Conservation (phyloP, 2,113 vertebrate species). For the Vulpes vulpes region DNA sequence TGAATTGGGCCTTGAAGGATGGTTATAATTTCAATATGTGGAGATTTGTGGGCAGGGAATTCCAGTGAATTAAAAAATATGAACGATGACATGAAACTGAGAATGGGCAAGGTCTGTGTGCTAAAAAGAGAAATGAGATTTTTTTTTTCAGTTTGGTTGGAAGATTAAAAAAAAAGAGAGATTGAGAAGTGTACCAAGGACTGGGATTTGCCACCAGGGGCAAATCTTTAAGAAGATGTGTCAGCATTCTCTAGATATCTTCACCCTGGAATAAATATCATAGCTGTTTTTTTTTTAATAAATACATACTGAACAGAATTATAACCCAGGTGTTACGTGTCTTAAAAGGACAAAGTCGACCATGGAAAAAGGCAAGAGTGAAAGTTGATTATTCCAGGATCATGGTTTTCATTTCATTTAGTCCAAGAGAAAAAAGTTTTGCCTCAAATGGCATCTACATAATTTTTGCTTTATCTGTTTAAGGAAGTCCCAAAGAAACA, state of each 20-base stretch:
- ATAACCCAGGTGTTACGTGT: neutral
- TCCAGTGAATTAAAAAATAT: slow-evolving; percentile 44
- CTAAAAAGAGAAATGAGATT: slow-evolving; percentile 44
- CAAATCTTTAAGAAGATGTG: neutral
- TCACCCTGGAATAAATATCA: neutral
- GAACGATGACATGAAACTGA: slow-evolving; percentile 58
- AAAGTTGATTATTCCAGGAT: neutral
- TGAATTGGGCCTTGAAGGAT: slow-evolving; percentile 68
- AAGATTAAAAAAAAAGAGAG: neutral
- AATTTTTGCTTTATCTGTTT: neutral
- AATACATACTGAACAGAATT: neutral
- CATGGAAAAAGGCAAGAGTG: neutral
- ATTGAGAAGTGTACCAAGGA: neutral
- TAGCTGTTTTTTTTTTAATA: neutral
- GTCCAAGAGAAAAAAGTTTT: neutral
- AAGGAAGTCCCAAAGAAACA: neutral
- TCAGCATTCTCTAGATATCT: neutral
- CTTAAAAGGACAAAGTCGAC: neutral
- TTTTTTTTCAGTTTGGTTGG: neutral
- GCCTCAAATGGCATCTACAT: neutral
- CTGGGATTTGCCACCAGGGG: neutral
- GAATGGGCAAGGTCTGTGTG: slow-evolving; percentile 12
- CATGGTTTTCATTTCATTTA: neutral
- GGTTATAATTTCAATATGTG: slow-evolving; percentile 65
- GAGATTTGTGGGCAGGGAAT: slow-evolving; percentile 54